These are phyloP conservation scores for Pristiophorus japonicus DNA, from an alignment of 2,113 vertebrate species.

Conservation along the genomic window DNA sequence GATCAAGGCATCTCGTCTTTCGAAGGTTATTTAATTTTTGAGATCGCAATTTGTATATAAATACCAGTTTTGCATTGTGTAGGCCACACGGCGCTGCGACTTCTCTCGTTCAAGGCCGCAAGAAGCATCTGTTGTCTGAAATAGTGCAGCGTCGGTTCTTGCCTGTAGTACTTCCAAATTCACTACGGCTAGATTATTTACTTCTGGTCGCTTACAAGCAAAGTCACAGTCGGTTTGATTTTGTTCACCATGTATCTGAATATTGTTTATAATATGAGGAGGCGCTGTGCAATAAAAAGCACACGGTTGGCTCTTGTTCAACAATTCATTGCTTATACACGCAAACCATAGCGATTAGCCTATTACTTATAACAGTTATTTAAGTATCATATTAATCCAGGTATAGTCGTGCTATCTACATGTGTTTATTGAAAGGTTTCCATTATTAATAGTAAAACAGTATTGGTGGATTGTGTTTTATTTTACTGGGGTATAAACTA, in stretches of 20 bases:
- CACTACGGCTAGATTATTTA: not conserved
- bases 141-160: not conserved
- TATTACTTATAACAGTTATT: not conserved
- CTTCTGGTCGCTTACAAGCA: not conserved
- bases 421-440: not conserved
- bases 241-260: conserved; percentile 20
- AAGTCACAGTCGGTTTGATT: not conserved
- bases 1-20: not conserved
- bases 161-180: not conserved
- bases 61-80: not conserved
- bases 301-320: conserved; percentile 22
- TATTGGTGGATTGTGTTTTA: not conserved
- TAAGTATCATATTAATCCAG: not conserved
- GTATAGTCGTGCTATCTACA: not conserved
- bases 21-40: not conserved
- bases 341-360: not conserved
- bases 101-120: conserved; percentile 12
- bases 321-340: not conserved
- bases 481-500: not conserved
- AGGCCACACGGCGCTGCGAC: not conserved
- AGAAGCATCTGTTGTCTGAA: conserved; percentile 3
- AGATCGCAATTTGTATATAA: not conserved
- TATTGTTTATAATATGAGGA: conserved; percentile 34
- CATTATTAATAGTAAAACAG: not conserved
- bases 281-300: conserved; percentile 1